Evolutionary conservation across 2,888 invertebrate species (phyloP), one percentile per base, ranked within the genome.

Genomic region (Parascotia fuliginaria): DNA sequence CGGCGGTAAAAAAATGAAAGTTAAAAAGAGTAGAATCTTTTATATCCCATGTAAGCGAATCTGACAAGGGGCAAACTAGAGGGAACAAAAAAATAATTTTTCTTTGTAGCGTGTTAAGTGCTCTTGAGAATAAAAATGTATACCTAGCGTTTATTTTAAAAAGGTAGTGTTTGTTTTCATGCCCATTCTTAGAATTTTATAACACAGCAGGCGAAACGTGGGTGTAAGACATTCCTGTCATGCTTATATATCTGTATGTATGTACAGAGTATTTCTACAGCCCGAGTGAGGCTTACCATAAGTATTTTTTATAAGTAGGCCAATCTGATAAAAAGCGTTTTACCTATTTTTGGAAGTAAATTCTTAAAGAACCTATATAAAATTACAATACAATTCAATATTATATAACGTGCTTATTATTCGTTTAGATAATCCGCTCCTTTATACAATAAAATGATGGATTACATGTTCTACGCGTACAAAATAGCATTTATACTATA

Each of bases 401-500:
- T 9, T 9, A n/a, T 9, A 19, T 12, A 9, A 32, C 38, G 13
- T 27, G 14, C 32, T 55, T 70, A 65, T 15, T 33, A 33, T 33
- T 27, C 67, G 65, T 61, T 56, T 56, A 66, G 52, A 62, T 69
- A 70, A 65, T 65, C 65, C 49, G 42, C 33, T 52, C 51, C 44
- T 55, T 57, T 53, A 32, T 44, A 48, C 49, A 52, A 51, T 45
- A 7, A 44, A 31, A 44, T 44, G 32, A 44, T 24, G 38, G 38
- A 44, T 44, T 38, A 32, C 38, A 19, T 52, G 42, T 46, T 33
- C 34, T 27, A 33, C 34, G 33, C 52, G 33, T 51, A 38, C 45
- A 31, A 55, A 49, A 51, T 49, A 55, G 40, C 40, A 7, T 4
- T 15, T 2, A 9, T 38, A 44, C 44, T 38, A 55, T 60, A 57